phyloP scores from a whole-genome alignment of 2,113 vertebrate species.

The Cottus gobio region DNA sequence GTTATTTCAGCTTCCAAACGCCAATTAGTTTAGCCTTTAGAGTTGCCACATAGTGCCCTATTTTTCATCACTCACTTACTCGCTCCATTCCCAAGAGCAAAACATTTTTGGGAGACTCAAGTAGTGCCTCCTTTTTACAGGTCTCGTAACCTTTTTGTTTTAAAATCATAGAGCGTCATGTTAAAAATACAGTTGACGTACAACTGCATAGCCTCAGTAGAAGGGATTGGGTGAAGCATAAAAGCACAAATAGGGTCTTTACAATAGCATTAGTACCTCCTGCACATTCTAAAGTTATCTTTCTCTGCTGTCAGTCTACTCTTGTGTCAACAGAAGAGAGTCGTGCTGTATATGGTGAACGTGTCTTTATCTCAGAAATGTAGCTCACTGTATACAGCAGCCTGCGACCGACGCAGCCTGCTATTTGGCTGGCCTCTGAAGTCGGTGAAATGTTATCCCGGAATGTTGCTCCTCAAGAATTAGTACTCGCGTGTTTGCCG shows the following conservation, averaged over 20 bases:
- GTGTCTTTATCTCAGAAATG: slow-evolving; percentile 34
- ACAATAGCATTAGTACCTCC: background rate
- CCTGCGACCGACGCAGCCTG: slow-evolving; percentile 7
- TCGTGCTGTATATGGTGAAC: background rate
- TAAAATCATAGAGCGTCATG: background rate
- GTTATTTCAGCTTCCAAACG: slow-evolving; percentile 12
- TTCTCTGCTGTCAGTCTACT: slow-evolving; percentile 5
- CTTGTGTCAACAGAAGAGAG: slow-evolving; percentile 14
- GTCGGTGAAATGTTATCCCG: slow-evolving; percentile 29
- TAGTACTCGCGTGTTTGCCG: slow-evolving; percentile 39
- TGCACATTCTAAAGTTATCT: slow-evolving; percentile 16
- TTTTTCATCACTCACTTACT: background rate
- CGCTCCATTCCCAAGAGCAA: background rate
- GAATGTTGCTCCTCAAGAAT: slow-evolving; percentile 21
- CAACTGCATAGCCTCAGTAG: background rate
- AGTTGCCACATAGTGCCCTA: background rate
- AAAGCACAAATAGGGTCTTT: slow-evolving; percentile 4
- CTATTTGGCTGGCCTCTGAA: slow-evolving; percentile 30
- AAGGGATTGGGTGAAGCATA: background rate
- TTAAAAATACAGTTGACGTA: background rate
- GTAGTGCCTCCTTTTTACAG: slow-evolving; percentile 6
- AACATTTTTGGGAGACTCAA: slow-evolving; percentile 17
- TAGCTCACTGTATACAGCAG: slow-evolving; percentile 21
- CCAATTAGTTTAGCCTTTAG: slow-evolving; percentile 5
- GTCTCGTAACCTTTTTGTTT: background rate